A percentile compares a stretch with the other conserved stretches of the same genome.
Evolutionary conservation across 2,888 invertebrate genomes (phyloP).

Genomic region (Augiades crinisus): DNA sequence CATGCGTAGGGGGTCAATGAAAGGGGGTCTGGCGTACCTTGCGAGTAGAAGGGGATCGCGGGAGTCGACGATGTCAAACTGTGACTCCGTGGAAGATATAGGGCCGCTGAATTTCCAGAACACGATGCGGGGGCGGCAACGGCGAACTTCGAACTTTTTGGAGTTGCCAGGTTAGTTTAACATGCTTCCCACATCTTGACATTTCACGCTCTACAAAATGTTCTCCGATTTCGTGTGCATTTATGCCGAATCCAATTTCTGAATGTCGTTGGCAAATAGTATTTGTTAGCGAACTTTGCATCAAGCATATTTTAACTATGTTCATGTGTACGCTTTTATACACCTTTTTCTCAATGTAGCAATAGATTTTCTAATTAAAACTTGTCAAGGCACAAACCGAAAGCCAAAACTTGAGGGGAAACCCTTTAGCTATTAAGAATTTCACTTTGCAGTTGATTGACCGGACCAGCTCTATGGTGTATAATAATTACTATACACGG

Average conservation of each 20-base stretch:
- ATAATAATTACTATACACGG: too few relatives aligned
- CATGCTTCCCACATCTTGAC: not conserved
- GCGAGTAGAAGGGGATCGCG: conserved; percentile 93
- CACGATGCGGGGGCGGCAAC: conserved; percentile 88
- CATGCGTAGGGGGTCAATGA: conserved; percentile 85
- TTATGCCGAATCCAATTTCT: not conserved
- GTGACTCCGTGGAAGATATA: conserved; percentile 85
- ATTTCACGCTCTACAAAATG: conserved; percentile 1
- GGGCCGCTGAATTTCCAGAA: conserved; percentile 91
- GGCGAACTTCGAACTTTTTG: conserved; percentile 92
- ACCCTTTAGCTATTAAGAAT: too few relatives aligned
- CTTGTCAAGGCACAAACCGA: too few relatives aligned
- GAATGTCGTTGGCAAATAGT: not conserved
- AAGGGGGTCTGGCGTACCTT: conserved; percentile 88
- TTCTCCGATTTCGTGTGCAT: not conserved
- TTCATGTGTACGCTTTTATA: too few relatives aligned
- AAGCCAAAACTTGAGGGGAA: too few relatives aligned
- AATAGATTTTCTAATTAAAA: too few relatives aligned
- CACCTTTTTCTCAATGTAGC: too few relatives aligned
- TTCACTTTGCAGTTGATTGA: too few relatives aligned
- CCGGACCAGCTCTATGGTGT: too few relatives aligned
- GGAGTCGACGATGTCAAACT: conserved; percentile 88
- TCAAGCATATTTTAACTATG: too few relatives aligned
- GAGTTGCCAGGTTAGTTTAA: conserved; percentile 88
- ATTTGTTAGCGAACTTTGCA: not conserved